phyloP scores from a whole-genome alignment of 2,888 invertebrate genomes.

The Drosophila pseudotakahashii region DNA sequence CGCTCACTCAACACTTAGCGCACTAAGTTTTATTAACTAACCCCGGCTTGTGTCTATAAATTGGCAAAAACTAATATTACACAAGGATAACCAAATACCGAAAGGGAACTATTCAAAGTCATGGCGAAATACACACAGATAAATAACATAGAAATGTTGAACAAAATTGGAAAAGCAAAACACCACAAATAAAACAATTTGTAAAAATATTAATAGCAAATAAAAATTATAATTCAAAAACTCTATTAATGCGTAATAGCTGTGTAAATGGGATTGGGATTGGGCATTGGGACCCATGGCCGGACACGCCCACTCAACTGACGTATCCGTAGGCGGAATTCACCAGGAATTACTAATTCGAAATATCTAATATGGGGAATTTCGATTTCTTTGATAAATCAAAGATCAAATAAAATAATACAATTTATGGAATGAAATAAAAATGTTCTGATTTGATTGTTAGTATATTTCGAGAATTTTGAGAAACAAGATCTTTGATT shows the following conservation, averaged over 20 bases:
- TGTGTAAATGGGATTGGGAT: slow-evolving; percentile 6
- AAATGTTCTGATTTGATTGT: neutral
- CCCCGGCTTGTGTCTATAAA: slow-evolving; percentile 43
- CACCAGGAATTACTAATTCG: slow-evolving; percentile 31
- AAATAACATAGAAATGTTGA: slow-evolving; percentile 54
- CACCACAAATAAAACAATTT: slow-evolving; percentile 60
- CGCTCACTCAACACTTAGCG: slow-evolving; percentile 35
- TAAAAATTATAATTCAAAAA: slow-evolving; percentile 71
- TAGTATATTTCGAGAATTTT: too few relatives aligned
- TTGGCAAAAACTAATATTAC: slow-evolving; percentile 11
- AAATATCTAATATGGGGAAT: neutral
- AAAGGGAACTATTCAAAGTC: slow-evolving; percentile 16
- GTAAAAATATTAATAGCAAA: slow-evolving; percentile 66
- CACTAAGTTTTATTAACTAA: slow-evolving; percentile 50
- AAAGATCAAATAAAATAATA: too few relatives aligned
- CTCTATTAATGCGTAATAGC: slow-evolving; percentile 24
- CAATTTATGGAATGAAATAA: too few relatives aligned
- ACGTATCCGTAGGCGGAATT: slow-evolving; percentile 15
- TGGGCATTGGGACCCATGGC: neutral
- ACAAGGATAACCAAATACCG: slow-evolving; percentile 28
- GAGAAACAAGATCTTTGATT: too few relatives aligned
- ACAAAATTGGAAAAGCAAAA: slow-evolving; percentile 58
- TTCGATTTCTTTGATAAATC: too few relatives aligned
- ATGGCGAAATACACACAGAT: slow-evolving; percentile 32
- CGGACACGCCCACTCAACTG: neutral